Evolutionary conservation across 2,113 vertebrate species (phyloP), one percentile per base, ranked within the genome.

Genomic region (Chionis minor): DNA sequence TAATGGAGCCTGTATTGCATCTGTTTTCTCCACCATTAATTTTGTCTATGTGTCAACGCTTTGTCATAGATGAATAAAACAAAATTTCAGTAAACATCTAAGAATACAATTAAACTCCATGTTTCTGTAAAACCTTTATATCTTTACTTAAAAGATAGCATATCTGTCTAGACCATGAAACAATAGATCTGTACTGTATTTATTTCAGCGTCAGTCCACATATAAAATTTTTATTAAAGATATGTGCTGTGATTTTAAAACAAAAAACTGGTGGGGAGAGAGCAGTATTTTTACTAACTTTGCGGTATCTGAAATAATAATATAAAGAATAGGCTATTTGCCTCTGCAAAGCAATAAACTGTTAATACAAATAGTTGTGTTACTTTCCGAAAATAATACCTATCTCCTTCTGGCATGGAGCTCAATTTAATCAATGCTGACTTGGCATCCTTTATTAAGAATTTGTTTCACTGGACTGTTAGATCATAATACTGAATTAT

Each of bases 331-430:
- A 87, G 78, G 18, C 26, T 79, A 32, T 30, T 58, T 91, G 16
- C 9, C 13, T 61, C 42, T 72, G 62, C 8, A 87, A 44, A 79
- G 51, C 17, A 77, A 54, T 21, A 40, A 95, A 63, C 73, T 92
- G 71, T 90, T 95, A 74, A 88, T 47, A 72, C 21, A 71, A 42
- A 77, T 38, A 78, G 65, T 42, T 54, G 12, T 77, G 54, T 72
- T 78, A 47, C 12, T 73, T 90, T 71, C 72, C 95, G 69, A 93
- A 84, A 92, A 92, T n/a, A 91, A 72, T 1, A 40, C 28, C 49
- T 67, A 33, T 21, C 30, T 32, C 47, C 7, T 59, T 82, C 63
- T 73, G 47, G 44, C 32, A 74, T 44, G 27, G 44, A 47, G 28
- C 55, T 69, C 38, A 45, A 11, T 59, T 93, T 58, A 92, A 89